Base-by-base conservation (phyloP, 2,888 invertebrate species). In the Octodonta nipae region DNA sequence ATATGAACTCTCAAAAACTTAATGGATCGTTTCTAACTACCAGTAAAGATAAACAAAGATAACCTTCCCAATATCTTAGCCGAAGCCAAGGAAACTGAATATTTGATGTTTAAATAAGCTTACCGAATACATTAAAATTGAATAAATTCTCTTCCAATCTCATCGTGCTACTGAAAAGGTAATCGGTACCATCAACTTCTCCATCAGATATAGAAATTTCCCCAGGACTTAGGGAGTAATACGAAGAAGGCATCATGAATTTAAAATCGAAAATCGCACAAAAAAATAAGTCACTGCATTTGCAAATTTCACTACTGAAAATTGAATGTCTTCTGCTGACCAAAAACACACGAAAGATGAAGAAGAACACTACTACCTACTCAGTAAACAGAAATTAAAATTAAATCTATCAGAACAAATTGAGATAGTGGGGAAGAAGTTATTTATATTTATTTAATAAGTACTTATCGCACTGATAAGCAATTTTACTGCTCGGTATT, bases 151-250 rank as follows among this genome's bases (percentile, higher is more conserved):
- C 73, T 47, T 74, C 73, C 34, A 73, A 52, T 50, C 70, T 62
- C 58, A 73, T 72, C 10, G 73, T 72, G 41, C 72, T 71, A 44
- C 71, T 72, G 37, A 74, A 63, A 40, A 74, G 64, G 56, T 71
- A 73, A 52, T 73, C 73, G 4, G 71, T 69, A 45, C 71, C 71
- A 56, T 74, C 73, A 51, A 73, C 59, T 60, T 74, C 73, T 42
- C 69, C 64, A 60, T 55, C 55, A 3, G 53, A 55, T 24, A 53
- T 46, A 2, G 56, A 55, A 26, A 56, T 50, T 40, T 50, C 55
- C 14, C 54, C 54, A 4, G 55, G 54, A 45, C 55, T 56, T 7
- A 52, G 43, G 4, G 55, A 54, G 40, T 51, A 55, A 33, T 49
- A 54, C 12, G 54, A 53, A n/a, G 52, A 48, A 15, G 55, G 52